A percentile compares a stretch with the other conserved stretches of the same genome.
Conservation (phyloP, 1,140 invertebrate species). For the Lanistes nyassanus region DNA sequence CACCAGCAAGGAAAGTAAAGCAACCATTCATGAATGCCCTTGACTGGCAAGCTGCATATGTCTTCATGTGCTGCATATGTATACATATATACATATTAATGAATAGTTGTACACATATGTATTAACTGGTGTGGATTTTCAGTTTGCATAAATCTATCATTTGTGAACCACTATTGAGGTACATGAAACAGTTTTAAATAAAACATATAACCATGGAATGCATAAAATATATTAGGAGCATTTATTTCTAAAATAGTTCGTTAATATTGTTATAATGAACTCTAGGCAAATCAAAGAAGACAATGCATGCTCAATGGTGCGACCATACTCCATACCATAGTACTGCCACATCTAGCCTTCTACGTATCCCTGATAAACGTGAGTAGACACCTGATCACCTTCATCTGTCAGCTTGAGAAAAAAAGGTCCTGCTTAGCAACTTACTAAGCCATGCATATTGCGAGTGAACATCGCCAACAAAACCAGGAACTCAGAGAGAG, state of each 20-base stretch:
- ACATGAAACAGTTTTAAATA: neutral
- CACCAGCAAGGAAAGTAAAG: constrained; percentile 29
- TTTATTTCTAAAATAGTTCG: neutral
- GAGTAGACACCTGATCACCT: neutral
- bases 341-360: neutral
- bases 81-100: neutral
- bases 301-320: neutral
- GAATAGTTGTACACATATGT: neutral
- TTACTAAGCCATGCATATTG: too few relatives aligned
- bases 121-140: neutral
- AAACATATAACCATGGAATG: neutral
- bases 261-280: neutral
- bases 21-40: constrained; percentile 29
- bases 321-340: neutral
- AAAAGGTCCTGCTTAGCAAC: too few relatives aligned
- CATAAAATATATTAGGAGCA: neutral
- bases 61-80: constrained; percentile 26
- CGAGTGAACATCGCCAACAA: too few relatives aligned
- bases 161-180: neutral
- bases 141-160: neutral
- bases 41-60: constrained; percentile 34
- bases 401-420: neutral
- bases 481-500: neutral
- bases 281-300: neutral
- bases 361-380: neutral